Percentiles rank a stretch among this genome's conserved stretches.
Evolutionary conservation across 2,113 vertebrate genomes (phyloP).

Genomic region (Hystrix cristata): DNA sequence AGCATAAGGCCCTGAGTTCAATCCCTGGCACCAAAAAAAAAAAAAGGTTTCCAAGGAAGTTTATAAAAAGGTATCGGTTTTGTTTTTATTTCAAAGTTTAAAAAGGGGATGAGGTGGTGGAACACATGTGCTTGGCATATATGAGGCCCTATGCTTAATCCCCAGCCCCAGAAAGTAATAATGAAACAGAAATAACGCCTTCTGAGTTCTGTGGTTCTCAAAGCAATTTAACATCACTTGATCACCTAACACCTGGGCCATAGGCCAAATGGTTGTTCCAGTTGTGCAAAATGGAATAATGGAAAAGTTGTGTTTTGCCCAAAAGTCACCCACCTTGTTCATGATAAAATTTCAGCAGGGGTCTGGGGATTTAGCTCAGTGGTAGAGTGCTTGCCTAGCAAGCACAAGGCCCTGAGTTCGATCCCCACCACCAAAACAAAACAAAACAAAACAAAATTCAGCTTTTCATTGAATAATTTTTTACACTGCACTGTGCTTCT

Average conservation of each 20-base stretch:
- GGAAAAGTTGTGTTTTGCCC: background rate
- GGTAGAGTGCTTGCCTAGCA: too few species aligned
- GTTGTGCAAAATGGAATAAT: background rate
- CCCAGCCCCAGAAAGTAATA: background rate
- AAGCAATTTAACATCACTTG: background rate
- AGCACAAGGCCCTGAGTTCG: too few species aligned
- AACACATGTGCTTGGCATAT: background rate
- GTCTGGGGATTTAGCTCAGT: too few species aligned
- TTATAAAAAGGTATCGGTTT: background rate
- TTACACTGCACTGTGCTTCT: background rate
- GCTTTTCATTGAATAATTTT: background rate
- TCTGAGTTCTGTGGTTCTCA: background rate
- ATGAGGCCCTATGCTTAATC: background rate
- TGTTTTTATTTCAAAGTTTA: background rate
- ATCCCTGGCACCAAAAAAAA: too few species aligned
- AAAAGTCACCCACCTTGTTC: background rate
- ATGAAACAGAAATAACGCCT: background rate
- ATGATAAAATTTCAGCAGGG: background rate
- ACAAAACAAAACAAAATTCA: background rate
- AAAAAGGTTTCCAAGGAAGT: background rate
- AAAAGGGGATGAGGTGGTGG: background rate
- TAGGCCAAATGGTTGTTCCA: background rate
- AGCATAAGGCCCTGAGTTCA: too few species aligned
- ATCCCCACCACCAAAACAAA: too few species aligned
- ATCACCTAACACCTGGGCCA: background rate